These are phyloP conservation scores for Sicus ferrugineus DNA, from an alignment of 2,888 invertebrate species.

Conservation along the genomic window DNA sequence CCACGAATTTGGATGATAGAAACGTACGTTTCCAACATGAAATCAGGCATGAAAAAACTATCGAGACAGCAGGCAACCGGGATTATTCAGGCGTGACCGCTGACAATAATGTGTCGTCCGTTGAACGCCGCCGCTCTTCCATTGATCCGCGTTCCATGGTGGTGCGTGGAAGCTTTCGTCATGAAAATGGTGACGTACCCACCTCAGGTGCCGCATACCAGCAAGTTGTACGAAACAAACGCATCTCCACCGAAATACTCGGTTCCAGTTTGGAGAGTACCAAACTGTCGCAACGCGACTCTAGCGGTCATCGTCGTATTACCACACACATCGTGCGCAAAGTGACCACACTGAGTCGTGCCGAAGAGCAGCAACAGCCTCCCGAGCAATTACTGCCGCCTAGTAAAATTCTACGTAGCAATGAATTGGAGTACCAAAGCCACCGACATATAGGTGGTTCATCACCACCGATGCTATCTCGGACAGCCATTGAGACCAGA, in stretches of 20 bases:
- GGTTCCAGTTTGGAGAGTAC: constrained; percentile 86
- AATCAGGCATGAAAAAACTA: constrained; percentile 68
- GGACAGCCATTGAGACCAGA: constrained; percentile 21
- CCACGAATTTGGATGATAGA: constrained; percentile 67
- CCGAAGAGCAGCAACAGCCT: constrained; percentile 76
- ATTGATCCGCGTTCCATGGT: constrained; percentile 64
- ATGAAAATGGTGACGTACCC: constrained; percentile 25
- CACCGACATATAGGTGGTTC: constrained; percentile 61
- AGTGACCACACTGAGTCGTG: constrained; percentile 86
- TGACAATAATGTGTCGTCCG: constrained; percentile 35
- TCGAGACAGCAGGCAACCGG: constrained; percentile 66
- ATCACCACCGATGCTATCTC: constrained; percentile 46
- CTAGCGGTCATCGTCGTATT: constrained; percentile 81
- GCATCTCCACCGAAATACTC: constrained; percentile 83
- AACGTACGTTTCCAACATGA: constrained; percentile 65
- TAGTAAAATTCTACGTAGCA: constrained; percentile 68
- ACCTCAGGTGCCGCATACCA: constrained; percentile 65
- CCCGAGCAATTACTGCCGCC: constrained; percentile 71
- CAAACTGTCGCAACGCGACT: constrained; percentile 80
- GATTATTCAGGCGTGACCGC: constrained; percentile 59
- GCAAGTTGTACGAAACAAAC: constrained; percentile 82
- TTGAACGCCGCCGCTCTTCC: constrained; percentile 64
- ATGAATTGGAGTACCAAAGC: constrained; percentile 65
- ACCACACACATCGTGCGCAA: constrained; percentile 87
- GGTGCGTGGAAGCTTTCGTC: constrained; percentile 37